phyloP scores from a whole-genome alignment of 2,113 vertebrate genomes.

The Notarius lentiginosus region DNA sequence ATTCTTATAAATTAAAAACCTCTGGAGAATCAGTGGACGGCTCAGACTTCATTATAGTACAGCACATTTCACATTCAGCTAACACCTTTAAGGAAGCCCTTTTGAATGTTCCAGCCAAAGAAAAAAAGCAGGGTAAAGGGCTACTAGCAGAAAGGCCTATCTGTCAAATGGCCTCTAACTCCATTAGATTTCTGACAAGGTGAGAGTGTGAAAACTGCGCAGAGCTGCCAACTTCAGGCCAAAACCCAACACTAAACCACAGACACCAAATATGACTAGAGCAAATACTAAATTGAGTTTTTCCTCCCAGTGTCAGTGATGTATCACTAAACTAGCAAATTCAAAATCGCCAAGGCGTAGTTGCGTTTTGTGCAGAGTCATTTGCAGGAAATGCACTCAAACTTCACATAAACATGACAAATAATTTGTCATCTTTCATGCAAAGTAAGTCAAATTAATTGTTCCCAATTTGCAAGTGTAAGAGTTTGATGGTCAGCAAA shows the following conservation, averaged over 20 bases:
- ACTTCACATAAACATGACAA: neutral
- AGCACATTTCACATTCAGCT: neutral
- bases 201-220: neutral
- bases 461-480: too few relatives aligned
- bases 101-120: neutral
- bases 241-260: constrained; percentile 38
- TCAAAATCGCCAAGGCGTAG: neutral
- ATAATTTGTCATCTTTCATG: neutral
- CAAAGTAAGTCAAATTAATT: neutral
- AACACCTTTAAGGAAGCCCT: neutral
- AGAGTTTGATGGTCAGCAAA: too few relatives aligned
- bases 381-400: neutral
- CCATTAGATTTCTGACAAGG: neutral
- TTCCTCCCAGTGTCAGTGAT: neutral
- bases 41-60: neutral
- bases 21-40: constrained; percentile 28
- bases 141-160: neutral
- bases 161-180: constrained; percentile 22
- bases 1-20: constrained; percentile 8
- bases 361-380: neutral
- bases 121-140: constrained; percentile 12
- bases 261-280: constrained; percentile 32
- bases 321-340: neutral
- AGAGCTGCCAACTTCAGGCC: constrained; percentile 9
- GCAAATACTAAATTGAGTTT: constrained; percentile 4